Evolutionary conservation across 1,140 invertebrate genomes (phyloP).

Genomic region (Euwallacea similis): DNA sequence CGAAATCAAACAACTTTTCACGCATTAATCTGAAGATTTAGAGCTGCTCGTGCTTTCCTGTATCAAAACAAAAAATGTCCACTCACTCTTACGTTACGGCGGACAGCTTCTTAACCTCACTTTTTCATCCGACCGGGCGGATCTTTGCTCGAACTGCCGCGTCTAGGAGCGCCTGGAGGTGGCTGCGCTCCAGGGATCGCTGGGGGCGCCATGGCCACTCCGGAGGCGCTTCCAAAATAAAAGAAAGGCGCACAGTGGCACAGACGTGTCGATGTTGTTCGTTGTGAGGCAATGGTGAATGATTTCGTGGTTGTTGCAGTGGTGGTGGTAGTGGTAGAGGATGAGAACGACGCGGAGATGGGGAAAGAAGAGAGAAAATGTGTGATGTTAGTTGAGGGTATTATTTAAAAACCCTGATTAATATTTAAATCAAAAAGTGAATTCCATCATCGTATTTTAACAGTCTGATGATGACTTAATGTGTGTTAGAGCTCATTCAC

Average conservation of each 20-base stretch:
- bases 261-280: conserved; percentile 29
- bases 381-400: neutral
- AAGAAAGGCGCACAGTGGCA: conserved; percentile 49
- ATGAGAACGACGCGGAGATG: neutral
- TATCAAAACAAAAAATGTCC: no score
- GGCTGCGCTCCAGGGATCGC: conserved; percentile 39
- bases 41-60: no score
- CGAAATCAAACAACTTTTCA: neutral
- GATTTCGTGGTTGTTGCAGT: conserved; percentile 6
- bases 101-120: conserved; percentile 34
- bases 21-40: neutral
- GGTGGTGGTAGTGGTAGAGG: neutral
- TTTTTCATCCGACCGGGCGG: conserved; percentile 50
- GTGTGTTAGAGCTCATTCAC: no score
- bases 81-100: no score
- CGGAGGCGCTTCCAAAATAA: conserved; percentile 54
- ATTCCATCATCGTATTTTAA: neutral
- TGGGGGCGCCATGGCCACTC: conserved; percentile 53
- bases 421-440: neutral
- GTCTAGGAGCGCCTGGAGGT: conserved; percentile 47
- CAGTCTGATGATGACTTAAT: neutral
- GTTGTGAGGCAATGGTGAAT: conserved; percentile 10
- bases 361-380: conserved; percentile 4
- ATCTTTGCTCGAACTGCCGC: conserved; percentile 52
- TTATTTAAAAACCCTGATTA: no score